Evolutionary conservation across 2,888 invertebrate species (phyloP).

Genomic region (Drosophila conformis): DNA sequence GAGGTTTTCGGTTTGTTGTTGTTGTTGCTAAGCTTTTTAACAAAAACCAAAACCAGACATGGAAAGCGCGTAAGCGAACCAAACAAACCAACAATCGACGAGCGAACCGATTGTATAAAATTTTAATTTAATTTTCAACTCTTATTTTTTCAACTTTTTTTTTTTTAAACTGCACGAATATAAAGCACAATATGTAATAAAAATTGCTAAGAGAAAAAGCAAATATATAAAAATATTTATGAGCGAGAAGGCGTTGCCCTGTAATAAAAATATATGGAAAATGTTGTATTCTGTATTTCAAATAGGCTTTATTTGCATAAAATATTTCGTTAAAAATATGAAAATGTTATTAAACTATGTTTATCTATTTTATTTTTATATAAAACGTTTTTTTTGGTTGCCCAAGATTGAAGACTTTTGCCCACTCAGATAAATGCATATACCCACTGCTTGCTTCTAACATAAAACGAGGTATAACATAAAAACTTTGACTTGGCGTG

Average conservation of each 20-base stretch:
- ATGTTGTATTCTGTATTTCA: neutral
- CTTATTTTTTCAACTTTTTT: constrained; percentile 17
- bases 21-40: constrained; percentile 18
- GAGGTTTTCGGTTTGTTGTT: constrained; percentile 4
- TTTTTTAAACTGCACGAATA: constrained; percentile 52
- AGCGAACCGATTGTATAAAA: constrained; percentile 39
- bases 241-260: constrained; percentile 18
- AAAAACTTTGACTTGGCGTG: constrained; percentile 22
- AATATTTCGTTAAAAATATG: neutral
- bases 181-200: constrained; percentile 52
- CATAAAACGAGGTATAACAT: constrained; percentile 12
- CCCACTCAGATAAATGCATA: neutral
- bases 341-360: neutral
- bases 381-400: neutral
- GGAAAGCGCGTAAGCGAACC: constrained; percentile 62
- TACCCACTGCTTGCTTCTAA: neutral
- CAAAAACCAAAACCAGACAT: constrained; percentile 32
- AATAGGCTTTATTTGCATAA: neutral
- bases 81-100: constrained; percentile 17
- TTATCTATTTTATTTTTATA: neutral
- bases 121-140: constrained; percentile 59
- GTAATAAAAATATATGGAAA: neutral
- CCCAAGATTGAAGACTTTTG: neutral
- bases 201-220: constrained; percentile 25
- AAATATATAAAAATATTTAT: constrained; percentile 1